Conservation (phyloP, 1,140 invertebrate species). For the Nylanderia fulva region DNA sequence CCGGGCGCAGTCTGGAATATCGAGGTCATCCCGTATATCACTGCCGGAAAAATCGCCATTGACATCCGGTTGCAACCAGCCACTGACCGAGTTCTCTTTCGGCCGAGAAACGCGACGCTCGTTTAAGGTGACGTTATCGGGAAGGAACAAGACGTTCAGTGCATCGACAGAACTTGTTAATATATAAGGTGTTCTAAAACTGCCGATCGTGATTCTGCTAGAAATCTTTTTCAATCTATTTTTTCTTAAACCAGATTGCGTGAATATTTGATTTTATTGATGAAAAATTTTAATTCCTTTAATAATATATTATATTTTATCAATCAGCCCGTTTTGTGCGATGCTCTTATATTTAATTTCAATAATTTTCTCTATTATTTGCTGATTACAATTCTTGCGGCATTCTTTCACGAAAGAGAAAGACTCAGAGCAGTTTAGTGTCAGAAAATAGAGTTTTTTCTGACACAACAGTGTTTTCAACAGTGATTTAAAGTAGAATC, state of each 20-base stretch:
- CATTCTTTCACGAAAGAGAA: conserved; percentile 3
- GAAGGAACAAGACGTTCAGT: neutral
- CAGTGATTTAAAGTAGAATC: neutral
- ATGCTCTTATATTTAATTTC: neutral
- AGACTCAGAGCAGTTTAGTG: neutral
- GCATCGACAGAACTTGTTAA: neutral
- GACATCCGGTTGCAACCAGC: conserved; percentile 49
- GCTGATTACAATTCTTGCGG: neutral
- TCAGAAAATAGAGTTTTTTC: conserved; percentile 20
- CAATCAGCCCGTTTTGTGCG: neutral
- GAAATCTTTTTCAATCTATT: neutral
- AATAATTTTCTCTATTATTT: conserved; percentile 6
- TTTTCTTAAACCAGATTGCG: neutral
- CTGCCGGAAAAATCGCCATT: conserved; percentile 56
- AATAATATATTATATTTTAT: conserved; percentile 10
- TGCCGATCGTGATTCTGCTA: neutral
- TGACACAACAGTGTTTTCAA: too few species aligned
- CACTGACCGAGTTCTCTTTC: conserved; percentile 52
- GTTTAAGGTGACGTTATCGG: neutral
- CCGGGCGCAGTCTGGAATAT: conserved; percentile 37
- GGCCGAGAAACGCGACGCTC: conserved; percentile 10
- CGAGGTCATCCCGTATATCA: conserved; percentile 47
- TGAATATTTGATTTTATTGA: neutral
- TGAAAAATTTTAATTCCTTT: neutral
- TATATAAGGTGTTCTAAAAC: neutral